Conservation (phyloP, 2,797 vertebrate species). For the Lepilemur septentrionalis region DNA sequence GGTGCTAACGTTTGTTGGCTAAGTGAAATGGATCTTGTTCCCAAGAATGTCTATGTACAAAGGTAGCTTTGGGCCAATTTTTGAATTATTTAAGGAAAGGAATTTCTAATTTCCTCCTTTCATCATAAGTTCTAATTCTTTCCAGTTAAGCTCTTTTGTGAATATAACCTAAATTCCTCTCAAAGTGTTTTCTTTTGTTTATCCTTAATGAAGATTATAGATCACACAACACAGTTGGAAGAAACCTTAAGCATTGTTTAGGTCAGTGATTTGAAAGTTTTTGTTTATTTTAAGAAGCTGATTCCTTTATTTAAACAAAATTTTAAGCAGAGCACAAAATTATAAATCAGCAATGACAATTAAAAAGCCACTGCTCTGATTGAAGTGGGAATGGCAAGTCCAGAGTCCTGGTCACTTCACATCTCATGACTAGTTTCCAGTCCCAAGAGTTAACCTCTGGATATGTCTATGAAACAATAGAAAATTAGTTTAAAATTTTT, state of each 20-base stretch:
- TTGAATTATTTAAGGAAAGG: slow-evolving; percentile 1
- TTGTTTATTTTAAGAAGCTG: background rate
- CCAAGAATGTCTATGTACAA: background rate
- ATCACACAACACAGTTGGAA: background rate
- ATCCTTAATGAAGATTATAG: slow-evolving; percentile 20
- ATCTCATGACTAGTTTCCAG: background rate
- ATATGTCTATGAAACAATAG: background rate
- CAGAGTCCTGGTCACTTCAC: background rate
- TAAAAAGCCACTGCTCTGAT: background rate
- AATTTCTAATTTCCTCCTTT: background rate
- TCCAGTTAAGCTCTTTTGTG: background rate
- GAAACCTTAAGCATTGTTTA: background rate
- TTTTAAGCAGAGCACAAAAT: background rate
- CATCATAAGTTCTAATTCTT: background rate
- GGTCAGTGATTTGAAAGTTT: slow-evolving; percentile 12
- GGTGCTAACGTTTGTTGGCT: background rate
- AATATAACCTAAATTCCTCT: background rate
- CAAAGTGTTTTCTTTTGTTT: slow-evolving; percentile 20
- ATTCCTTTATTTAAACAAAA: slow-evolving; percentile 7
- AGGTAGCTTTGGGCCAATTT: background rate
- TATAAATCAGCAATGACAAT: background rate
- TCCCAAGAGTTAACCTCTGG: background rate
- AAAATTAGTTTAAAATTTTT: background rate
- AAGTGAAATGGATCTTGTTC: background rate
- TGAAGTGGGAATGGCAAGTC: background rate